Conservation (phyloP, 2,797 vertebrate species). For the Amphiprion clarkii region DNA sequence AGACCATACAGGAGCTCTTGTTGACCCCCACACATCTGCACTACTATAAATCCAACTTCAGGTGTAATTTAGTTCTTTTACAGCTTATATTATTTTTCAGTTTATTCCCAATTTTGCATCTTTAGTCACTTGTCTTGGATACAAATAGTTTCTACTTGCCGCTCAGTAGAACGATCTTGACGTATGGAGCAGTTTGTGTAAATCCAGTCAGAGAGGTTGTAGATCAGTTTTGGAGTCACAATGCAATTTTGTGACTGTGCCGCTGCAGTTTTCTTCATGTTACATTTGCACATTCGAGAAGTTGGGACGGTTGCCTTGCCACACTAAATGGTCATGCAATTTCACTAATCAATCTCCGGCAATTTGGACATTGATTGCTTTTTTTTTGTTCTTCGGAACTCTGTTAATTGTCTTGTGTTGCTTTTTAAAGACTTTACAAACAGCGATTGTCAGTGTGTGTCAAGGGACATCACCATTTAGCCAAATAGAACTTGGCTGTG, state of each 20-base stretch:
- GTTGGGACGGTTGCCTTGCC: neutral
- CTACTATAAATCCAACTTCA: too few species aligned
- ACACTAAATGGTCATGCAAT: constrained; percentile 16
- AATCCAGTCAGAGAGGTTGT: neutral
- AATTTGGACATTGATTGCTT: constrained; percentile 13
- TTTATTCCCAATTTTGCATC: neutral
- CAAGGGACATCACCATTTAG: neutral
- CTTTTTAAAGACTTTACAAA: constrained; percentile 36
- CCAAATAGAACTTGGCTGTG: neutral
- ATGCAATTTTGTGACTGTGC: constrained; percentile 1
- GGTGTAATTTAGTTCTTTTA: too few species aligned
- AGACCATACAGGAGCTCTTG: too few species aligned
- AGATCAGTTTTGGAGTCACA: constrained; percentile 4
- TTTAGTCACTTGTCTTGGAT: neutral
- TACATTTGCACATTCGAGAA: constrained; percentile 25
- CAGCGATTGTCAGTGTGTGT: constrained; percentile 14
- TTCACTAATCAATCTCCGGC: constrained; percentile 14
- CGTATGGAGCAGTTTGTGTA: neutral
- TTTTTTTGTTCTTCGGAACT: constrained; percentile 18
- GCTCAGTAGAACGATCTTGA: neutral
- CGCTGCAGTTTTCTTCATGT: constrained; percentile 14
- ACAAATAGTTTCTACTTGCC: neutral
- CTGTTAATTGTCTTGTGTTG: constrained; percentile 21
- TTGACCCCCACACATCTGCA: too few species aligned
- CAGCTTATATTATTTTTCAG: too few species aligned